These are phyloP conservation scores for Battus philenor DNA, from an alignment of 1,140 invertebrate genomes.

Conservation along the genomic window DNA sequence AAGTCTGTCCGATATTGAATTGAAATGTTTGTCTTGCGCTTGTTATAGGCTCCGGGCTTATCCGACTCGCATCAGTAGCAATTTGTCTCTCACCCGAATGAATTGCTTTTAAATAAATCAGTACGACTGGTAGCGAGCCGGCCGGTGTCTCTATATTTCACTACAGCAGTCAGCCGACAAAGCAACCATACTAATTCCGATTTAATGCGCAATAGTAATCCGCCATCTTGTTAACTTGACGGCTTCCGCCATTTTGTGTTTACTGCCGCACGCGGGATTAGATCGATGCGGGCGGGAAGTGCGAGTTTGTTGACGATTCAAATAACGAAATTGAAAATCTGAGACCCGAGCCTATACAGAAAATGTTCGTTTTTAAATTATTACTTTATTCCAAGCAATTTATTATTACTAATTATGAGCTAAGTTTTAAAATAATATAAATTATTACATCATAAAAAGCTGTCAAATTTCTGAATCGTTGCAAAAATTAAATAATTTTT, in stretches of 20 bases:
- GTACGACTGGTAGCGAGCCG: conserved; percentile 1
- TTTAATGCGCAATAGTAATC: conserved; percentile 13
- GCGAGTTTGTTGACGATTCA: background rate
- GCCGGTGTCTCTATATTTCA: background rate
- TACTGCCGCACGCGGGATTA: conserved; percentile 8
- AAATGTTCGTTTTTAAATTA: no score
- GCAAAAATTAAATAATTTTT: no score
- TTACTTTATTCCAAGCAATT: no score
- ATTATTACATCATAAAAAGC: no score
- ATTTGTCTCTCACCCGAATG: conserved; percentile 13
- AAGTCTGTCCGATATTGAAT: conserved; percentile 1
- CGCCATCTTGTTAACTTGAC: conserved; percentile 17
- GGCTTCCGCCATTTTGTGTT: conserved; percentile 17
- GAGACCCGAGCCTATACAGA: no score
- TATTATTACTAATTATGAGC: no score
- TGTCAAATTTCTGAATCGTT: no score
- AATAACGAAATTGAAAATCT: no score
- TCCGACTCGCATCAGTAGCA: conserved; percentile 6
- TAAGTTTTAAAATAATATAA: no score
- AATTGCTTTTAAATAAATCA: conserved; percentile 18
- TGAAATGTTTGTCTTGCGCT: conserved; percentile 10
- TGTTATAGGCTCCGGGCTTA: conserved; percentile 3
- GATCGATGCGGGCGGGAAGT: background rate
- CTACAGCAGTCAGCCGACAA: conserved; percentile 7
- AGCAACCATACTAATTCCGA: conserved; percentile 12